Evolutionary conservation across 1,140 invertebrate genomes (phyloP).

Genomic region (Phortica variegata): DNA sequence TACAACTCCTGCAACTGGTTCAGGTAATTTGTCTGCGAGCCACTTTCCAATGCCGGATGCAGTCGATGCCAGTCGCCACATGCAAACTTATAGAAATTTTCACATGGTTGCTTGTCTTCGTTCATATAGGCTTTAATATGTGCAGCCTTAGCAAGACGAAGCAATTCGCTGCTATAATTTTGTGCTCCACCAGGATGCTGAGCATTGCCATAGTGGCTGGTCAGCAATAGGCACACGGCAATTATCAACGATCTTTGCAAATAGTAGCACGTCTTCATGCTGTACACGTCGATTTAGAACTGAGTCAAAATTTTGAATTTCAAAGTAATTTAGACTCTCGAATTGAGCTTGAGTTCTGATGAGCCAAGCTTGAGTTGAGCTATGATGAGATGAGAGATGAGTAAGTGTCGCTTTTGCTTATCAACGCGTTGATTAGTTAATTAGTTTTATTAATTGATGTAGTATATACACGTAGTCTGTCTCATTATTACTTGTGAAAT

Average conservation of each 20-base stretch:
- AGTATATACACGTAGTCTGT: slow-evolving; percentile 12
- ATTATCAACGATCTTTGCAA: slow-evolving; percentile 12
- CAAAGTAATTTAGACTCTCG: slow-evolving; percentile 1
- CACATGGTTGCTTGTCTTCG: slow-evolving; percentile 71
- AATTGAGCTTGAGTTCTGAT: slow-evolving; percentile 48
- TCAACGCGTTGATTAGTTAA: slow-evolving; percentile 39
- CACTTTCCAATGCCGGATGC: slow-evolving; percentile 28
- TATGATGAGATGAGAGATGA: too few relatives aligned
- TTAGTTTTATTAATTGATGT: slow-evolving; percentile 46
- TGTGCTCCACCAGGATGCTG: slow-evolving; percentile 20
- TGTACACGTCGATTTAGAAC: too few relatives aligned
- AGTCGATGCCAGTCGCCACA: slow-evolving; percentile 63
- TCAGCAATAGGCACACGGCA: slow-evolving; percentile 1
- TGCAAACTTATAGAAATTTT: slow-evolving; percentile 78
- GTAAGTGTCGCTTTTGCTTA: slow-evolving; percentile 19
- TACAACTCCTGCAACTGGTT: slow-evolving; percentile 66
- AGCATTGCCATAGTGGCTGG: neutral
- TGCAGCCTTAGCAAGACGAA: slow-evolving; percentile 54
- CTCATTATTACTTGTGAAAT: too few relatives aligned
- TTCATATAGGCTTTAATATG: slow-evolving; percentile 79
- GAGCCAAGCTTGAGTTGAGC: slow-evolving; percentile 28
- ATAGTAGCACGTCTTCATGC: slow-evolving; percentile 2
- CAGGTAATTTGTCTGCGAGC: slow-evolving; percentile 72
- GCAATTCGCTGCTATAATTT: slow-evolving; percentile 43
- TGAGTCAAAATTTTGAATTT: too few relatives aligned